Evolutionary conservation across 2,113 vertebrate species (phyloP), one percentile per base, ranked within the genome.

Genomic region (Semicossyphus pulcher): DNA sequence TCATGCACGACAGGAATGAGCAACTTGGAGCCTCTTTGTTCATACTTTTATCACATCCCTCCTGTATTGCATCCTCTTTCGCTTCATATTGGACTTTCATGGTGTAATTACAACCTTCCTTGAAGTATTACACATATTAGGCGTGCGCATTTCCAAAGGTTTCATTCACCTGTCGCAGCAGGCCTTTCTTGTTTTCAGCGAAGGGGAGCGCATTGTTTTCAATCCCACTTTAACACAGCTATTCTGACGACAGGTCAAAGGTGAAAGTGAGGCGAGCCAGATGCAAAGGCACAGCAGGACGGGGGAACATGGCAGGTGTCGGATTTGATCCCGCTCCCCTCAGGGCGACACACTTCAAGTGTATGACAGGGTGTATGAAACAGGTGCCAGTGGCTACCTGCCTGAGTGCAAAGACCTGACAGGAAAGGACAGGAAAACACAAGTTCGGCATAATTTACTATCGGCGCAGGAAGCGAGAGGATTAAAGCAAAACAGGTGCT

Each of bases 241-340:
- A 18, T 32, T 26, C 18, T 71, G 76, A 81, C 72, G 69, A 61
- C 10, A 36, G 72, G 65, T 51, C 57, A 75, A 67, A 86, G 76
- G 68, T 81, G 68, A 72, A 52, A 4, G 8, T 14, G 10, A 14
- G 71, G 62, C 59, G n/a, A 39, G 72, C 69, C 74, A 81, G 78
- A 86, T 89, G 67, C 83, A 77, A 62, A 79, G 64, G 29, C 56
- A 11, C 51, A 4, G 60, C 59, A 66, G 79, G 62, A 70, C 4
- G 4, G 61, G 41, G 36, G 44, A 73, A 81, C 81, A 81, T 77
- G 83, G 56, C 85, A 80, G 70, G 64, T 86, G 87, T 89, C 67
- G 12, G 52, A 51, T 82, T 81, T 77, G 81, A 79, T 86, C 78
- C 51, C 45, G 2, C 16, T 60, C 53, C 79, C 81, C 60, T 69